Evolutionary conservation across 2,888 invertebrate genomes (phyloP), one percentile per base, ranked within the genome.

Genomic region (Monochamus alternatus): DNA sequence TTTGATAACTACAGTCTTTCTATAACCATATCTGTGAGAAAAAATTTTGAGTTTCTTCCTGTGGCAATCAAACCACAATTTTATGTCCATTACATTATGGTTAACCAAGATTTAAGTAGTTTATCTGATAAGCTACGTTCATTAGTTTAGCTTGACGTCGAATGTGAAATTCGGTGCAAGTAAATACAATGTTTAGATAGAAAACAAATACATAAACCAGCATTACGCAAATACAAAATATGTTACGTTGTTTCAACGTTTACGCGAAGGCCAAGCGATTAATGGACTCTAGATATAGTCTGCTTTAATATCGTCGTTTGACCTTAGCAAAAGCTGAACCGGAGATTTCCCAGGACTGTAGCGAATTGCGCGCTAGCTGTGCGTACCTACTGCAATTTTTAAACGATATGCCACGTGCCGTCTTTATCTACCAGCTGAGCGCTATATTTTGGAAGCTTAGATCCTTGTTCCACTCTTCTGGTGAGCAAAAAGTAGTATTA

Each of bases 191-290:
- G 32, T 32, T 60, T 60, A 32, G 60, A 64, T 66, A 55, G 38
- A 67, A 67, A 68, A 14, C 63, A 63, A 44, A 44, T 44, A 38
- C 2, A 38, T 62, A 38, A 55, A 44, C 43, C 43, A 7, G 43
- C 14, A 43, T 44, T 38, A 44, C 63, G 63, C 31, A 63, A 44
- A 68, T 59, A 10, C 59, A 59, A 59, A 44, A 68, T 68, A 59
- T 55, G 59, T 68, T 68, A 58, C 68, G 38, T 60, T 60, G 51
- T 47, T 22, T 60, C 30, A 70, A 60, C 43, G 47, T 63, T 22
- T 59, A 51, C 8, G 31, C 51, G 71, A 63, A 71, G 71, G 71
- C 38, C 71, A 60, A 32, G 14, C 7, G 30, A 71, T 60, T 70
- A 51, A 47, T 63, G 52, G 47, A 44, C 68, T 30, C 38, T n/a